phyloP scores from a whole-genome alignment of 64 coral and sea anemone genomes.

The Actinia tenebrosa region DNA sequence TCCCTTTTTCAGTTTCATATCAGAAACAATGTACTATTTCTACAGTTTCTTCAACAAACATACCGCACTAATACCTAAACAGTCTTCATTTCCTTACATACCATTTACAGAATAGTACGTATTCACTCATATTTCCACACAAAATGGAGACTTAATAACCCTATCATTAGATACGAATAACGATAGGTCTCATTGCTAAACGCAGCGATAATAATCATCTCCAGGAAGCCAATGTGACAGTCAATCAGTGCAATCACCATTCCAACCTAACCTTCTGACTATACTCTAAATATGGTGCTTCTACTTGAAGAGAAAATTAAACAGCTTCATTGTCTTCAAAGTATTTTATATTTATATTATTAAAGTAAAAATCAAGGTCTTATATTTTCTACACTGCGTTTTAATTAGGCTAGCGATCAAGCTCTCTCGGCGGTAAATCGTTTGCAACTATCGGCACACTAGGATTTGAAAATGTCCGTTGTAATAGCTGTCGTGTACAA shows the following conservation, averaged over 20 bases:
- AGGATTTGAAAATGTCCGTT: neutral
- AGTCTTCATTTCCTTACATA: neutral
- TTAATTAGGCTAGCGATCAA: neutral
- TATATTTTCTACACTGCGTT: neutral
- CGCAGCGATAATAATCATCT: neutral
- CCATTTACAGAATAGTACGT: neutral
- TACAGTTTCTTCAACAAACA: neutral
- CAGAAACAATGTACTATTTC: no score
- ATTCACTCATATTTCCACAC: neutral
- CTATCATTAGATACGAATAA: neutral
- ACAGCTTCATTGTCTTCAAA: neutral
- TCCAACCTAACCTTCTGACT: neutral
- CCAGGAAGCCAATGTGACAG: neutral
- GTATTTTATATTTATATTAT: neutral
- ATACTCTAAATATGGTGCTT: neutral
- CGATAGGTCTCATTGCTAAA: neutral
- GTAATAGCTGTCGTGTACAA: neutral
- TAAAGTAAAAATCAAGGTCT: neutral
- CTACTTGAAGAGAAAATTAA: no score
- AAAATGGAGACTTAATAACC: constrained; percentile 2
- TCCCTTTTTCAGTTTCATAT: no score
- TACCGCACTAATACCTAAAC: neutral
- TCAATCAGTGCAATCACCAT: neutral
- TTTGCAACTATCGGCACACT: neutral
- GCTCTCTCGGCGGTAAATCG: neutral